Evolutionary conservation across 2,797 vertebrate species (phyloP).

Genomic region (Amblyopsis hoosieri): DNA sequence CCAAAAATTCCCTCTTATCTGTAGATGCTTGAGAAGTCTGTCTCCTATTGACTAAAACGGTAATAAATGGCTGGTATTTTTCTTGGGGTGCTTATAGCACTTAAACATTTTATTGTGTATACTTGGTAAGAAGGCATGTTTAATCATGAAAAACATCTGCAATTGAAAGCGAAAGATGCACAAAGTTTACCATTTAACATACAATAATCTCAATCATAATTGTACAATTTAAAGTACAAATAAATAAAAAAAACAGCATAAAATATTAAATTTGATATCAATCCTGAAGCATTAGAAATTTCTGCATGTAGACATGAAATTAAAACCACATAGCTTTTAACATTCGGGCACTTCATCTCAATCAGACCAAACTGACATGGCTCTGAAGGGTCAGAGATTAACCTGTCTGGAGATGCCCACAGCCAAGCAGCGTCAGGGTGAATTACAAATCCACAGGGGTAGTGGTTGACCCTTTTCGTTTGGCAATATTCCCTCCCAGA

Average conservation of each 20-base stretch:
- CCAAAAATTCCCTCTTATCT: too few relatives aligned
- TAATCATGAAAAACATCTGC: not conserved
- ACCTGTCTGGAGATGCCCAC: constrained; percentile 9
- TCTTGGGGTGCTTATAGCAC: too few relatives aligned
- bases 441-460: constrained; percentile 20
- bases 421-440: constrained; percentile 18
- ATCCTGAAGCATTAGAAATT: not conserved
- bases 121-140: not conserved
- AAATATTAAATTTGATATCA: not conserved
- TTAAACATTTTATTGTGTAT: not conserved
- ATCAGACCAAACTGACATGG: constrained; percentile 14
- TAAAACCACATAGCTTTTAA: constrained; percentile 15
- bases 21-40: too few relatives aligned
- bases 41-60: too few relatives aligned
- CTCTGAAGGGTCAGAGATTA: constrained; percentile 18
- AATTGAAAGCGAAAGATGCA: not conserved
- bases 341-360: constrained; percentile 20
- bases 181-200: not conserved
- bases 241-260: too few relatives aligned
- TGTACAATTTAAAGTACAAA: not conserved
- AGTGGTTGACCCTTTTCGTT: constrained; percentile 13
- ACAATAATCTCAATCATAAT: not conserved
- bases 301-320: not conserved
- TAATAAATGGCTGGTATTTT: too few relatives aligned
- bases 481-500: constrained; percentile 8